Base-by-base conservation (phyloP, 2,113 vertebrate genomes). In the Salminus brasiliensis region DNA sequence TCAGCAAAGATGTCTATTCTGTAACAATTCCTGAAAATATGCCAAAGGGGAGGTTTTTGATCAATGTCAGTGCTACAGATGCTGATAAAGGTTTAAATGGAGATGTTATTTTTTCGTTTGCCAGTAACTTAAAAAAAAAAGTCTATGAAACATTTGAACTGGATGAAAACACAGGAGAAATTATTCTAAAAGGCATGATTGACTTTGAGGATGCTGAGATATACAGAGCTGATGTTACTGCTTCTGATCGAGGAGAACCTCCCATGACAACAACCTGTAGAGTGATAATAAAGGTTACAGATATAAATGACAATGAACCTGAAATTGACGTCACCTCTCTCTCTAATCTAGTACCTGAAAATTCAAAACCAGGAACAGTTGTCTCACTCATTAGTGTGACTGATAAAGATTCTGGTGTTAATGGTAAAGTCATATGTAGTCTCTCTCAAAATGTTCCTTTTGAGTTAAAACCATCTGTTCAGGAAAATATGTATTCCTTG, bases 401-500 rank as follows among this genome's bases (percentile, higher is more conserved):
- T 0, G 88, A 91, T 74, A 81, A 13, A 1, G 90, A 91, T 76
- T 88, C 85, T 0, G 87, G 83, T 0, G 59, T 13, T 5, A 90
- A 89, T 3, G 89, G 92, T 0, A 88, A 90, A 4, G 84, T 93
- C 0, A 81, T 78, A 1, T 91, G 90, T 30, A 34, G 39, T 0
- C 62, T 90, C 5, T 69, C 65, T 39, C 52, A 87, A 12, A 55
- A 80, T 0, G 72, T 84, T 0, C 89, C 88, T 0, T 92, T 91
- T 79, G 75, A 68, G 10, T 74, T 92, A 49, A 74, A 85, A 15
- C 86, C 85, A 2, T 85, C 87, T 1, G 76, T 85, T 66, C 85
- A 88, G 45, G 84, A 88, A 4, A 89, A 91, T 0, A 88, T 88
- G 74, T 92, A 81, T 7, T 82, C 88, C 1, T 47, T 91, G 11